These are phyloP conservation scores for Dasysyrphus tricinctus DNA, from an alignment of 2,888 invertebrate species.

Conservation along the genomic window DNA sequence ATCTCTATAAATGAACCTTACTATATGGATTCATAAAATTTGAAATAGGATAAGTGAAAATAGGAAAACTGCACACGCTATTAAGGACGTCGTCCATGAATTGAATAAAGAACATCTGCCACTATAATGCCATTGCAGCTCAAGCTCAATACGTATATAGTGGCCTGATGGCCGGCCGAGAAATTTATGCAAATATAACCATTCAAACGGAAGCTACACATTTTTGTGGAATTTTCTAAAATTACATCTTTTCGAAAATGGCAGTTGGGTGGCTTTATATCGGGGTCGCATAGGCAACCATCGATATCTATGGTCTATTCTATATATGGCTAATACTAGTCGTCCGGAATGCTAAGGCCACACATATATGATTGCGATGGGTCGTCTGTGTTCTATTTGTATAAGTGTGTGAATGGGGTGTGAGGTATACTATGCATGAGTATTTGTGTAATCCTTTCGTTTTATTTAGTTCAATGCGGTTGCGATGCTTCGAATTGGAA, in stretches of 20 bases:
- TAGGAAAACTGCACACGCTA: constrained; percentile 54
- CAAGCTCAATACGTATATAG: not conserved
- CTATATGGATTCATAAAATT: constrained; percentile 30
- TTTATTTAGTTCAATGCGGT: constrained; percentile 69
- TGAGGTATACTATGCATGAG: not conserved
- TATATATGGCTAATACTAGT: constrained; percentile 50
- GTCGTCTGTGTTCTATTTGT: not conserved
- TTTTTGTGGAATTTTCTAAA: constrained; percentile 71
- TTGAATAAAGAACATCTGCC: constrained; percentile 62
- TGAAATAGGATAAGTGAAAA: constrained; percentile 57
- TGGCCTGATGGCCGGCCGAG: constrained; percentile 13
- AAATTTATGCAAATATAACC: constrained; percentile 72
- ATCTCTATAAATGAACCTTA: too few relatives aligned
- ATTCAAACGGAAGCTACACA: constrained; percentile 72
- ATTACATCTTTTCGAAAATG: constrained; percentile 71
- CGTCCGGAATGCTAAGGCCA: constrained; percentile 11
- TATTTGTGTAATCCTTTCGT: constrained; percentile 48
- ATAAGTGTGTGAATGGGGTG: constrained; percentile 1
- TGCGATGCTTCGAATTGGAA: constrained; percentile 59
- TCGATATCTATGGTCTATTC: constrained; percentile 29
- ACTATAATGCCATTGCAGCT: constrained; percentile 46
- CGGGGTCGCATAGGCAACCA: constrained; percentile 32
- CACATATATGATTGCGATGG: not conserved
- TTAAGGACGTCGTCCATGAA: constrained; percentile 48
- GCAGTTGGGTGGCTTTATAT: constrained; percentile 66